Evolutionary conservation across 2,113 vertebrate species (phyloP), one percentile per base, ranked within the genome.

Genomic region (Gopherus flavomarginatus): DNA sequence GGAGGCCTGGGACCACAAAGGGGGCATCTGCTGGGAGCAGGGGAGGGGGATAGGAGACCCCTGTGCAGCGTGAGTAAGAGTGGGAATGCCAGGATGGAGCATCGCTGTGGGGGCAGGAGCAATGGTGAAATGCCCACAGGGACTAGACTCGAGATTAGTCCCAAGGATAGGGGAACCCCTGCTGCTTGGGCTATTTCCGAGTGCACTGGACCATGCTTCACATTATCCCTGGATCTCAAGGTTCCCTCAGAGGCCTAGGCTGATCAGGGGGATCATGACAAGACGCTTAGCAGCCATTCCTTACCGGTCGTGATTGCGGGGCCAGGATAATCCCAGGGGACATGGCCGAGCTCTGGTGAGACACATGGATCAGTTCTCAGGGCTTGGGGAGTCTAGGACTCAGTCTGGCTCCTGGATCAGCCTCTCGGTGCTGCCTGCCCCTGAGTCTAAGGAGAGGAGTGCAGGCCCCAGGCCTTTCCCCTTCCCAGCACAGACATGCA

Each of bases 121-220:
- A 29, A 42, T 77, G 44, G 21, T 17, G 29, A 62, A 62, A 62
- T 62, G 59, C 29, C 59, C 59, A 35, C 35, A 14, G 16, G 35
- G 16, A 31, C 31, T 69, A 35, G 35, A 1, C 24, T 24, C 65
- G 8, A 14, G 35, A 38, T 38, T 0, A 0, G n/a, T 14, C 38
- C 13, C 56, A 79, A 11, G 57, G 5, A 0, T 0, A 8, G 8
- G 19, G 47, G 29, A 21, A 69, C 14, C 62, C 62, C 13, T 77
- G 1, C 2, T 56, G 24, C 77, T 35, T 84, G 35, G 35, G 4
- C 21, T 35, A 14, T 26, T 35, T n/a, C 44, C 77, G 49, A 49
- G 57, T 56, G 50, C 22, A n/a, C n/a, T 11, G 88, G 35, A 19
- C 62, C 62, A 72, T 38, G n/a, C 2, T 38, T 19, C n/a, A 72